Percentiles rank a stretch among this genome's conserved stretches.
Conservation (phyloP, 2,888 invertebrate species). For the Neoscelio sp. region DNA sequence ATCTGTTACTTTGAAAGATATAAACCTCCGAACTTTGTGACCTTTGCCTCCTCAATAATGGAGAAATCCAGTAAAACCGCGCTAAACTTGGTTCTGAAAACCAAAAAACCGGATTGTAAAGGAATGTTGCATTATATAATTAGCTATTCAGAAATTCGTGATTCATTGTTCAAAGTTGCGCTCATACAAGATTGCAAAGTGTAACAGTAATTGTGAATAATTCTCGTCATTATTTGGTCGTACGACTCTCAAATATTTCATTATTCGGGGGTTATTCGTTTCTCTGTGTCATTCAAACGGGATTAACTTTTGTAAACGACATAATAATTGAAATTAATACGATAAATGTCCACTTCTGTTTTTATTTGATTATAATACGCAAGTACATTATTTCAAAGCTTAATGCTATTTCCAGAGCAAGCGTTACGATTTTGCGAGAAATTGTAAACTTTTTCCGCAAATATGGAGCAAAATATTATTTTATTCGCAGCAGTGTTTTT, state of each 20-base stretch:
- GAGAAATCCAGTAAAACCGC: conserved; percentile 7
- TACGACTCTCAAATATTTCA: background rate
- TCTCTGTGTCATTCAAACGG: too few relatives aligned
- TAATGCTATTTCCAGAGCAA: too few relatives aligned
- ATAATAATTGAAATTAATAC: too few relatives aligned
- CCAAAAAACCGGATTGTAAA: conserved; percentile 1
- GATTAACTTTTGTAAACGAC: too few relatives aligned
- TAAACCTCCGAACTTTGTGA: background rate
- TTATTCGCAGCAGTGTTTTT: conserved; percentile 12
- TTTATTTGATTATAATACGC: too few relatives aligned
- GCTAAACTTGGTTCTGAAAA: background rate
- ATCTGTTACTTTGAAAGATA: too few relatives aligned
- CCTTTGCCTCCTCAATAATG: background rate
- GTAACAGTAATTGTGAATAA: conserved; percentile 13
- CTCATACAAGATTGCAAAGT: too few relatives aligned
- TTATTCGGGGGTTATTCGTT: too few relatives aligned
- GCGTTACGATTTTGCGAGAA: too few relatives aligned
- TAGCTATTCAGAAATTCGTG: conserved; percentile 10
- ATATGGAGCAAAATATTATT: conserved; percentile 3
- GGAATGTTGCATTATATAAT: conserved; percentile 15
- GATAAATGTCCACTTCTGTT: too few relatives aligned
- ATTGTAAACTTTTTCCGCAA: background rate
- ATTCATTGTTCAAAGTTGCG: too few relatives aligned
- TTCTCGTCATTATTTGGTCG: conserved; percentile 1
- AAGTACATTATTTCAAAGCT: too few relatives aligned